Base-by-base conservation (phyloP, 2,113 vertebrate species). In the Callipepla californica region DNA sequence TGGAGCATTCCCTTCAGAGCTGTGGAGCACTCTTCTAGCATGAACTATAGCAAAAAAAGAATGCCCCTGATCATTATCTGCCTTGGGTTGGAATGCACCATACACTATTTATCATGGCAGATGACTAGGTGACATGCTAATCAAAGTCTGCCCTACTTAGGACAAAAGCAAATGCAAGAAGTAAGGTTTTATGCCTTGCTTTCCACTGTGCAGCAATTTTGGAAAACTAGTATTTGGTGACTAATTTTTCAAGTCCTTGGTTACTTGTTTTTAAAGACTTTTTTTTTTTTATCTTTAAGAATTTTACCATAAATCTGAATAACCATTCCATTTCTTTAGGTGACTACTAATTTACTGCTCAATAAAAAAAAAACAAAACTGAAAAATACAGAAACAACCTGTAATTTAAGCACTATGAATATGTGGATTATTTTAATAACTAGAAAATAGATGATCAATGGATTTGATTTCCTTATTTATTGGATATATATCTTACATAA, bases 11-110 rank as follows among this genome's bases (percentile, higher is more conserved):
- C 45, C 5, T 18, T 5, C 8, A 13, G 38, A 50, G 10, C 21
- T 73, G 1, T 36, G 23, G 32, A 80, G 22, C 14, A 10, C 51
- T 66, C 7, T 3, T 45, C 44, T 75, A 68, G 48, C 48, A 62
- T 21, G 42, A 44, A 8, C 42, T 47, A 0, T 1, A 51, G 76
- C 20, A 79, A 32, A n/a, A n/a, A 72, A 48, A 25, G 5, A 44
- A 0, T 26, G 59, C 45, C 34, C 2, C 28, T 68, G 7, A 2
- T 8, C 0, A 9, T 28, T 15, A 2, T 22, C 78, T 16, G 21
- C 15, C 26, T 58, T 0, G 0, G 14, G 4, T 19, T 47, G 3
- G 4, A 16, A 32, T 12, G 47, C 20, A 4, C 7, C 6, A n/a
- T n/a, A 3, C 25, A 3, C 1, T 5, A 44, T 26, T 6, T 47